Conservation (phyloP, 2,888 invertebrate species). For the Luperina testacea region DNA sequence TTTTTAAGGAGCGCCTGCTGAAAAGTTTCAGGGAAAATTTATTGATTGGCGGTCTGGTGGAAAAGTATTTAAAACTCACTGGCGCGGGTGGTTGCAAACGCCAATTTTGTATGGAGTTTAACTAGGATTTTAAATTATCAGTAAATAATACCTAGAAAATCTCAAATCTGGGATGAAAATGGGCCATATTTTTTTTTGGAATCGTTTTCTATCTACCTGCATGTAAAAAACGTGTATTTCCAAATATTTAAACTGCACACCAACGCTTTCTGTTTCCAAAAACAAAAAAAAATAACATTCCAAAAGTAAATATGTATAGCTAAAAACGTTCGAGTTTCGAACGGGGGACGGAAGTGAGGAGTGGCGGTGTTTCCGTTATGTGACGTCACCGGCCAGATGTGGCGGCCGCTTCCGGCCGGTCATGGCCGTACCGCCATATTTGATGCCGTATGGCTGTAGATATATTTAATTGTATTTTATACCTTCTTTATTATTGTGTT, state of each 20-base stretch:
- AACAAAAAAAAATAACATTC: conserved; percentile 9
- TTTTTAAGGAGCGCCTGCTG: conserved; percentile 50
- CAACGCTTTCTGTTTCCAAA: conserved; percentile 11
- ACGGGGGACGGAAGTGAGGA: conserved; percentile 65
- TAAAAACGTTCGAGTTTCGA: conserved; percentile 60
- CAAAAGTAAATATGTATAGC: conserved; percentile 49
- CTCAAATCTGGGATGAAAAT: not conserved
- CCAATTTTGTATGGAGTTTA: not conserved
- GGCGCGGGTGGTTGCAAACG: not conserved
- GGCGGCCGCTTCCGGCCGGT: conserved; percentile 76
- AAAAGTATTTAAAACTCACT: conserved; percentile 22
- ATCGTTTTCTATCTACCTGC: not conserved
- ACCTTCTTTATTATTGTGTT: conserved; percentile 24
- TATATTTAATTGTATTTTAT: conserved; percentile 52
- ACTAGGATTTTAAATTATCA: not conserved
- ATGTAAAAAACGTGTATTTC: not conserved
- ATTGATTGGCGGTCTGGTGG: conserved; percentile 24
- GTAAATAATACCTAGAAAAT: not conserved
- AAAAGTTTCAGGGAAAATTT: conserved; percentile 50
- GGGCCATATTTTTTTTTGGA: not conserved
- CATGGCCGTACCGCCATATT: conserved; percentile 63
- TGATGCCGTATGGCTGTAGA: conserved; percentile 48
- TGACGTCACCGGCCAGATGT: conserved; percentile 80
- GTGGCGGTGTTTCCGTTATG: conserved; percentile 75
- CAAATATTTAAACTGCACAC: not conserved